Evolutionary conservation across 2,113 vertebrate species (phyloP).

Genomic region (Nettapus auritus): DNA sequence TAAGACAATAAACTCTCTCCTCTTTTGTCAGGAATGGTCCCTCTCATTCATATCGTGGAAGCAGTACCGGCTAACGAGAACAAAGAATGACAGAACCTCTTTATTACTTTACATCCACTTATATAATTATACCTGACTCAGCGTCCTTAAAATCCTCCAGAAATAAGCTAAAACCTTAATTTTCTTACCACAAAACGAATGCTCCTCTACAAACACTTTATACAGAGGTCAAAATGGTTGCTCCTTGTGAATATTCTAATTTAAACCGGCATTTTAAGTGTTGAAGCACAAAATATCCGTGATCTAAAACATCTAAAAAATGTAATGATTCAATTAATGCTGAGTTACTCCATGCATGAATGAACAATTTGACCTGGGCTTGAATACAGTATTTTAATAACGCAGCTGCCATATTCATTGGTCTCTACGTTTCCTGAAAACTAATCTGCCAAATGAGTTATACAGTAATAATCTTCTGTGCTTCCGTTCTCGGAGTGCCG

Average conservation of each 20-base stretch:
- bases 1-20: not conserved
- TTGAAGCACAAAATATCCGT: not conserved
- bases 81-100: not conserved
- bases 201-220: not conserved
- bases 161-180: not conserved
- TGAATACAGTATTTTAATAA: constrained; percentile 59
- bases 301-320: constrained; percentile 43
- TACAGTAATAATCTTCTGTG: constrained; percentile 17
- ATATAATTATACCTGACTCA: not conserved
- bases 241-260: not conserved
- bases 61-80: not conserved
- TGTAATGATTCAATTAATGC: constrained; percentile 65
- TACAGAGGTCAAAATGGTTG: not conserved
- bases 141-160: not conserved
- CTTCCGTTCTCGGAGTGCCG: constrained; percentile 57
- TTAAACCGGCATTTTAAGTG: constrained; percentile 21
- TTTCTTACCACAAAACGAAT: not conserved
- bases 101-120: not conserved
- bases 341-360: constrained; percentile 64
- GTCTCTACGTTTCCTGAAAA: constrained; percentile 68
- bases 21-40: not conserved
- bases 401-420: constrained; percentile 67
- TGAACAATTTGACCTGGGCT: constrained; percentile 61
- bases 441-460: constrained; percentile 67
- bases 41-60: not conserved